These are phyloP conservation scores for Cydia amplana DNA, from an alignment of 1,140 invertebrate genomes.

Conservation along the genomic window DNA sequence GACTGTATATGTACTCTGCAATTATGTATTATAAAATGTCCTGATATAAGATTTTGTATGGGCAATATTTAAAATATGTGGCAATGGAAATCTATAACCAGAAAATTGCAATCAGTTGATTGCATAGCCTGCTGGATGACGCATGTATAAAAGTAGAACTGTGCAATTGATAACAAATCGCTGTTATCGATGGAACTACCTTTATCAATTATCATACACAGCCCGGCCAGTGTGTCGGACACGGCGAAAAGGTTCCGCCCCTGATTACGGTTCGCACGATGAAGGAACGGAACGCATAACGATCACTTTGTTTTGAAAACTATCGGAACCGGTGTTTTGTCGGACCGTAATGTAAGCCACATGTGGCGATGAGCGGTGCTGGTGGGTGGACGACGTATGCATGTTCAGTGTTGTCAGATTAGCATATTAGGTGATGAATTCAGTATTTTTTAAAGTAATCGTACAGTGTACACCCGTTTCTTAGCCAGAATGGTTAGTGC, in stretches of 20 bases:
- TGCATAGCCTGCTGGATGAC: background rate
- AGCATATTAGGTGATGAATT: too few species aligned
- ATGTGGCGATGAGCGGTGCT: constrained; percentile 17
- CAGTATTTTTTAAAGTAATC: too few species aligned
- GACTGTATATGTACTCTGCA: too few species aligned
- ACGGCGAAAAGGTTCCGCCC: background rate
- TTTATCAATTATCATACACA: background rate
- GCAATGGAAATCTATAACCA: background rate
- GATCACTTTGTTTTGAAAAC: constrained; percentile 10
- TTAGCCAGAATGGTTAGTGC: too few species aligned
- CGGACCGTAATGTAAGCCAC: constrained; percentile 16
- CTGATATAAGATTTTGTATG: too few species aligned
- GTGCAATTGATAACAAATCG: constrained; percentile 13
- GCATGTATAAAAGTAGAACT: constrained; percentile 2
- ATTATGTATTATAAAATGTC: too few species aligned
- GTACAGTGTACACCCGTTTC: too few species aligned
- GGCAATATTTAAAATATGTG: too few species aligned
- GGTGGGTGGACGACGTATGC: constrained; percentile 5
- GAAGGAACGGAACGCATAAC: constrained; percentile 1
- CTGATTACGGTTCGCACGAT: constrained; percentile 2
- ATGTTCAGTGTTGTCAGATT: background rate
- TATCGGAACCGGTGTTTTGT: constrained; percentile 15
- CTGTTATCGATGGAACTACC: background rate
- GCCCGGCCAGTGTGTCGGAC: background rate
- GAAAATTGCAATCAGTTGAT: background rate